Evolutionary conservation across 1,140 invertebrate genomes (phyloP), one percentile per base, ranked within the genome.

Genomic region (Drosophila pseudoananassae): DNA sequence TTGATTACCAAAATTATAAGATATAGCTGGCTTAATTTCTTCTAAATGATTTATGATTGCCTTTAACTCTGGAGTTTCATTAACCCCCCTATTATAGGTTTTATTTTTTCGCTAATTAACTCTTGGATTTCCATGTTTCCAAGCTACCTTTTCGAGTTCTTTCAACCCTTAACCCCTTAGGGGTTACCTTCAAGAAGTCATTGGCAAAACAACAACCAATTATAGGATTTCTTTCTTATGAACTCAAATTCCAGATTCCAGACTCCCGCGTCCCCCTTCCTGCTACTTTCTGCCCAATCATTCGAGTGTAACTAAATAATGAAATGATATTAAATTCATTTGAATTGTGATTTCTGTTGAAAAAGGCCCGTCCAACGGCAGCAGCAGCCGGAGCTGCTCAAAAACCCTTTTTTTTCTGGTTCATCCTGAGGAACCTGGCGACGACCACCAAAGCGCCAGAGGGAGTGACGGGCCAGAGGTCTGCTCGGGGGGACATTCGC

Each of bases 301-400:
- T 75, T 91, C 76, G 66, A 89, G 81, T 90, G 89, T 91, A 91
- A 91, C 81, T 85, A 89, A 89, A 89, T 91, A 91, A 91, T 89
- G 84, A 91, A 91, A 91, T 91, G 89, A 91, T 91, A 91, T 91
- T 91, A 91, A 91, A 91, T 91, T 89, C 78, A 89, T 90, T 90
- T 85, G 88, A 90, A 88, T 89, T 91, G 84, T 91, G 89, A 91
- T 91, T 91, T 91, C 89, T 91, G 70, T 90, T 89, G 84, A 90
- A 91, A 76, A 90, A 77, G 73, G 63, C 71, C 49, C 27, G 61
- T 36, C 54, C 45, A 60, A 78, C 64, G 31, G 72, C 78, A 54
- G 50, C 64, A 29, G 72, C 78, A 55, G 54, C 45, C 27, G 45
- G 40, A 55, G 66, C 43, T 36, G 33, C 71, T 38, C 63, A 68